Evolutionary conservation across 1,140 invertebrate species (phyloP), one percentile per base, ranked within the genome.

Genomic region (Berghia stephanieae): DNA sequence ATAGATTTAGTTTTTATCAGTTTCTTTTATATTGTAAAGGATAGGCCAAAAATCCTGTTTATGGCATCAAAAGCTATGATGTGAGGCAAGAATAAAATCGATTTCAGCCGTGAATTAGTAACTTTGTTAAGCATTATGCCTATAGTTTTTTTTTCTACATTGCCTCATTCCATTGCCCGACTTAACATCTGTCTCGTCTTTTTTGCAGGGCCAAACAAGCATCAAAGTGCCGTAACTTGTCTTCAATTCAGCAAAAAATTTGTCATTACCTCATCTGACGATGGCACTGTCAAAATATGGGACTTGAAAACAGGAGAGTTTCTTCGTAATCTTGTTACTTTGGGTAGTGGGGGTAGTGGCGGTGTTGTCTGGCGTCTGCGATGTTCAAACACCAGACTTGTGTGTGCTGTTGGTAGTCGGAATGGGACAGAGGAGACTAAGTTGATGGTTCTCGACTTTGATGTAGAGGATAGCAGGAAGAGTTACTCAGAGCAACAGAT

Each of bases 341-440:
- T 99, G 66, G 94, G 95, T 60, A 97, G 96, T 81, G 96, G 96
- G n/a, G 97, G 97, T 0, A 96, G 95, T 80, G 98, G 98, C 1
- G 98, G 98, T 40, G 98, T 99, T 40, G 97, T 99, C 4, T 99
- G 98, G 98, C 92, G 98, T 18, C 98, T 99, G 69, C 92, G 95
- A 63, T 96, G 97, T 43, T 98, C 95, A 82, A 95, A 97, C 83
- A 99, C 97, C 2, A 98, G 98, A 90, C 92, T 99, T 57, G 97
- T 99, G 49, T 99, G 98, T 91, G 98, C 98, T 0, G 97, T 99
- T 3, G 98, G 98, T 66, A 98, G 96, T 83, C 92, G 98, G 16
- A 99, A 99, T 87, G 97, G 97, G 34, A 99, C 97, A 0, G 98
- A 99, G 90, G 98, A 99, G 90, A 99, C 98, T 0, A 99, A 99